Evolutionary conservation across 1,140 invertebrate species (phyloP), one percentile per base, ranked within the genome.

Genomic region (Neodiprion virginianus): DNA sequence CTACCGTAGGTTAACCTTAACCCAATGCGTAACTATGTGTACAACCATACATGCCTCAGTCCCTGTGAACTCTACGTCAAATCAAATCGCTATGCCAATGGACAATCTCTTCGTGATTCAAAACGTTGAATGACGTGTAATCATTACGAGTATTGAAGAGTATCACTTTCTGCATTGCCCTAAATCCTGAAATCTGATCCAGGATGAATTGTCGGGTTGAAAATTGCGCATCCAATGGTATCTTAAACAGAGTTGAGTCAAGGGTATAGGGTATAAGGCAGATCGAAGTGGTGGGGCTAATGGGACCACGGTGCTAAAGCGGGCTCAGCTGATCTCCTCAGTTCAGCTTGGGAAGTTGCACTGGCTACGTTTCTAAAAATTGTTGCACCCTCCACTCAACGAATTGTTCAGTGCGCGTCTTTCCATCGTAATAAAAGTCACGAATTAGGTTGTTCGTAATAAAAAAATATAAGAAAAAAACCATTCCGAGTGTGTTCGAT

Each of bases 251-350:
- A 40, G 28, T 40, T 40, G 28, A 40, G 28, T 40, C 28, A 40
- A 40, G 28, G 28, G 28, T 40, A 40, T 40, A 2, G 28, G 5
- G n/a, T 8, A 61, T 8, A 61, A 61, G 11, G n/a, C 53, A 7
- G 8, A 61, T 50, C 7, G n/a, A 48, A 40, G 49, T 40, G 40
- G 48, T 21, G 70, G 48, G 49, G 48, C 14, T 12, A 49, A 17
- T 8, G 70, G 17, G 70, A 40, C 28, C 28, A 40, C 70, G 40
- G 48, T 14, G 70, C 40, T 48, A 1, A 48, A 72, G 40, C 50
- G 48, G 17, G 40, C 50, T 72, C 50, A 50, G 40, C 47, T 48
- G 50, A 72, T 49, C 48, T 53, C 49, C 71, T 72, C 71, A 53
- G 47, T 50, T 50, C 14, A 49, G 47, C 48, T 12, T 53, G 49